Conservation (phyloP, 2,888 invertebrate genomes). For the Troglohyphantes excavatus region DNA sequence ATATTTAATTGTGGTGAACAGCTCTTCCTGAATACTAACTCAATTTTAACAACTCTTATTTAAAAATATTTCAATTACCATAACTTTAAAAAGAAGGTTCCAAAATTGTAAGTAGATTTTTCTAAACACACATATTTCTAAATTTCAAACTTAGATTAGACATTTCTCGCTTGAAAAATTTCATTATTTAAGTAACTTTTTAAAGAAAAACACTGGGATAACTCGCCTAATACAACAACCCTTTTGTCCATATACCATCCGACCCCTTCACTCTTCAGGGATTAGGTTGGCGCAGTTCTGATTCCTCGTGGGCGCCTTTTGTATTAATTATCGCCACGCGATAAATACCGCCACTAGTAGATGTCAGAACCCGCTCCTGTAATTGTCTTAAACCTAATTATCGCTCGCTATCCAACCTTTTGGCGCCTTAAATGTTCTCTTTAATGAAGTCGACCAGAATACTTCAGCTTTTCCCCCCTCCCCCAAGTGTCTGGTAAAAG, state of each 20-base stretch:
- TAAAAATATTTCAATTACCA: too few relatives aligned
- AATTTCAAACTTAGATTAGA: too few relatives aligned
- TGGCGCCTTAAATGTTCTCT: constrained; percentile 77
- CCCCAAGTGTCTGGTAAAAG: constrained; percentile 28
- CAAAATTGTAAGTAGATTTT: too few relatives aligned
- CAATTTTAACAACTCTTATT: too few relatives aligned
- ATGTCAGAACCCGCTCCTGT: constrained; percentile 66
- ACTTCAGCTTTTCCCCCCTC: constrained; percentile 39
- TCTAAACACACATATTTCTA: too few relatives aligned
- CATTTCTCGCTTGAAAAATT: too few relatives aligned
- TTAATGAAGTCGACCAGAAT: constrained; percentile 76
- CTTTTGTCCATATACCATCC: constrained; percentile 53
- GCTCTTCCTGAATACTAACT: too few relatives aligned
- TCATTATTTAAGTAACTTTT: too few relatives aligned
- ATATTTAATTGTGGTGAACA: too few relatives aligned
- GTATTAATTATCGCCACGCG: constrained; percentile 76
- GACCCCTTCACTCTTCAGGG: constrained; percentile 46
- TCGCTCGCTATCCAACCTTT: constrained; percentile 76
- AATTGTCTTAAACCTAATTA: constrained; percentile 79
- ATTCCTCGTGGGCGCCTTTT: constrained; percentile 78
- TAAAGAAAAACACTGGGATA: neutral
- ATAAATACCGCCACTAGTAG: constrained; percentile 71
- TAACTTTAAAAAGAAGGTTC: too few relatives aligned
- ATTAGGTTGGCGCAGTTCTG: constrained; percentile 72
- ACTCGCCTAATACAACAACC: constrained; percentile 36